phyloP scores from a whole-genome alignment of 2,797 vertebrate species.

The Anas capensis region DNA sequence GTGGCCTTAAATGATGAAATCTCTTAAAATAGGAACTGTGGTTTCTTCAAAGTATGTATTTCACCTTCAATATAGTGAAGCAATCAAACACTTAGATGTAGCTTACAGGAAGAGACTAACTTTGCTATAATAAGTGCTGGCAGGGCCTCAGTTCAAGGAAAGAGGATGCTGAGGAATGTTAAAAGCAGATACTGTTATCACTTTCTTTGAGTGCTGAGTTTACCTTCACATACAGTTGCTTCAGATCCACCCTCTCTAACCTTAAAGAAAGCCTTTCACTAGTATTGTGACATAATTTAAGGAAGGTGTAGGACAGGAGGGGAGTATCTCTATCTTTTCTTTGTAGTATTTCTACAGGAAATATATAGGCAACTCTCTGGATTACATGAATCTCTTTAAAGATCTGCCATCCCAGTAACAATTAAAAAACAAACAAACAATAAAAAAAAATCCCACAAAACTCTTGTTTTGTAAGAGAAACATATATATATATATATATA shows the following conservation, averaged over 20 bases:
- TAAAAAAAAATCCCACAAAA: not conserved
- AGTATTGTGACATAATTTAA: not conserved
- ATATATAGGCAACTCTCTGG: not conserved
- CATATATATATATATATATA: too few relatives aligned
- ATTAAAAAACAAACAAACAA: not conserved
- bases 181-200: constrained; percentile 52
- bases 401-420: not conserved
- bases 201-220: not conserved
- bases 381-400: not conserved
- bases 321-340: not conserved
- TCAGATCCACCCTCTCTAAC: not conserved
- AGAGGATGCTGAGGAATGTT: constrained; percentile 47
- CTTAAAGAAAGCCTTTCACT: constrained; percentile 5
- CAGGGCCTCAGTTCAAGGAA: not conserved
- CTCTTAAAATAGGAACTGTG: constrained; percentile 72
- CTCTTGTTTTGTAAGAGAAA: not conserved
- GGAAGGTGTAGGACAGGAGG: not conserved
- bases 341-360: not conserved
- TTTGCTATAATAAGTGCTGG: constrained; percentile 2
- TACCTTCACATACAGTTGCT: not conserved
- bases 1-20: constrained; percentile 71
- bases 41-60: constrained; percentile 65
- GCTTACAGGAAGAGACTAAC: constrained; percentile 27
- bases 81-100: constrained; percentile 50
- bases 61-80: constrained; percentile 64